Evolutionary conservation across 2,888 invertebrate genomes (phyloP).

Genomic region (Andrena fulva): DNA sequence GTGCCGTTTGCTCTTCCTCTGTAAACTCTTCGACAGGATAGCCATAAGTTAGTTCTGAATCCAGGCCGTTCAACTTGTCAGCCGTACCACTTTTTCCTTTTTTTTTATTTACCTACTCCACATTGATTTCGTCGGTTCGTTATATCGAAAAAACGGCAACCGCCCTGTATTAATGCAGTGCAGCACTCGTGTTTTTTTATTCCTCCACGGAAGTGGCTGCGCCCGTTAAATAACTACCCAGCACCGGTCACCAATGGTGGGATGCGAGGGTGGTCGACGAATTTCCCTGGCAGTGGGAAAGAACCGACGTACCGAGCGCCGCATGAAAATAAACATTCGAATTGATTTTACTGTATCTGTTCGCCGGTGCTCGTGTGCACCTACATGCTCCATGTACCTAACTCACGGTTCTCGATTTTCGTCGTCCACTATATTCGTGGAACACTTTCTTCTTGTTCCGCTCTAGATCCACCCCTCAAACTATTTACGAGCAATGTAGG

Average conservation of each 20-base stretch:
- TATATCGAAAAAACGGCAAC: conserved; percentile 34
- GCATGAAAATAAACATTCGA: conserved; percentile 75
- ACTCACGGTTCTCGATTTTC: conserved; percentile 21
- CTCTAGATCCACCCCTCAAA: too few relatives aligned
- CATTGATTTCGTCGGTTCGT: conserved; percentile 57
- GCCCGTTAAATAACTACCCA: conserved; percentile 43
- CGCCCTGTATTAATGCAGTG: conserved; percentile 37
- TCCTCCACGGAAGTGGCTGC: conserved; percentile 32
- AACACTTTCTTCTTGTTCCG: too few relatives aligned
- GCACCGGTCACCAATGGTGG: conserved; percentile 38
- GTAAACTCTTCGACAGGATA: not conserved
- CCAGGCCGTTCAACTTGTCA: conserved; percentile 8
- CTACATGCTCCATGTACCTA: not conserved
- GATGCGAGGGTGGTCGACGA: conserved; percentile 32
- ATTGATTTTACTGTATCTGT: conserved; percentile 76
- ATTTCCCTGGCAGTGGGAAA: conserved; percentile 43
- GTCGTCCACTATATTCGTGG: not conserved
- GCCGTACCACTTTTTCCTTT: not conserved
- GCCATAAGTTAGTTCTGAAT: conserved; percentile 25
- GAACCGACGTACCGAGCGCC: conserved; percentile 12
- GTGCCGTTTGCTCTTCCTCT: too few relatives aligned
- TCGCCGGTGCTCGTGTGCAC: not conserved
- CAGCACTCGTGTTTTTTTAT: conserved; percentile 21
- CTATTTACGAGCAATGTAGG: too few relatives aligned
- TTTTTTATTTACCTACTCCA: conserved; percentile 20